A percentile compares a stretch with the other conserved stretches of the same genome.
These are phyloP conservation scores for Gadus macrocephalus DNA, from an alignment of 2,113 vertebrate genomes.

Conservation along the genomic window DNA sequence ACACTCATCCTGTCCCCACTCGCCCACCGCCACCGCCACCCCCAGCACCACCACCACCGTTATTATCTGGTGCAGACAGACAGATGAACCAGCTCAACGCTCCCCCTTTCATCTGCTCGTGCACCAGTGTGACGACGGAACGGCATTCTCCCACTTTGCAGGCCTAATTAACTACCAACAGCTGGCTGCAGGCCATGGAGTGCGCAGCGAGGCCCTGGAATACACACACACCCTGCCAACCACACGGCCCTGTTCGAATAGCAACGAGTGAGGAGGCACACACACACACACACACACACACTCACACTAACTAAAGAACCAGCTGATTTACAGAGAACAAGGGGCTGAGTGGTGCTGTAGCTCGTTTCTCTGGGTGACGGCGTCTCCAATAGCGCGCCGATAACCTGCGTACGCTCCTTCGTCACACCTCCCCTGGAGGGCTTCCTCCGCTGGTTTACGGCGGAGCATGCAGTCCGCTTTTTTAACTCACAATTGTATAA, in stretches of 20 bases:
- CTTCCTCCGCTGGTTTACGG: background rate
- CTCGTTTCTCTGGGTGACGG: background rate
- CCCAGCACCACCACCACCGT: background rate
- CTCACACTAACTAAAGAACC: background rate
- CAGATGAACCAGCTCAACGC: background rate
- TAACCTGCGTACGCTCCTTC: conserved; percentile 19
- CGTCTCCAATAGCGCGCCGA: conserved; percentile 9
- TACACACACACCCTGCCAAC: background rate
- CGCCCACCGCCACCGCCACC: background rate
- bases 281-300: too few species aligned
- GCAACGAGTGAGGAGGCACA: background rate
- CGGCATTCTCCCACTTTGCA: conserved; percentile 3
- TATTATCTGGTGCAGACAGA: background rate
- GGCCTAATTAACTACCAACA: conserved; percentile 15
- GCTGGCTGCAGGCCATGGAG: conserved; percentile 7
- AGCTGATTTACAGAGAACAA: background rate
- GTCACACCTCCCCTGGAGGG: conserved; percentile 3
- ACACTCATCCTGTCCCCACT: too few species aligned
- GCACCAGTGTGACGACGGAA: background rate
- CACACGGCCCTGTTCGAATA: background rate
- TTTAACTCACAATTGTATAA: background rate
- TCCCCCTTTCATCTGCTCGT: background rate
- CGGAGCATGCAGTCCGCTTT: background rate
- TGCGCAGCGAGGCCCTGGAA: background rate
- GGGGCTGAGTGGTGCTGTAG: background rate